Evolutionary conservation across 30 jellyfish, hydroid and myxozoan genomes (phyloP).

Genomic region (Calvadosia cruxmelitensis): DNA sequence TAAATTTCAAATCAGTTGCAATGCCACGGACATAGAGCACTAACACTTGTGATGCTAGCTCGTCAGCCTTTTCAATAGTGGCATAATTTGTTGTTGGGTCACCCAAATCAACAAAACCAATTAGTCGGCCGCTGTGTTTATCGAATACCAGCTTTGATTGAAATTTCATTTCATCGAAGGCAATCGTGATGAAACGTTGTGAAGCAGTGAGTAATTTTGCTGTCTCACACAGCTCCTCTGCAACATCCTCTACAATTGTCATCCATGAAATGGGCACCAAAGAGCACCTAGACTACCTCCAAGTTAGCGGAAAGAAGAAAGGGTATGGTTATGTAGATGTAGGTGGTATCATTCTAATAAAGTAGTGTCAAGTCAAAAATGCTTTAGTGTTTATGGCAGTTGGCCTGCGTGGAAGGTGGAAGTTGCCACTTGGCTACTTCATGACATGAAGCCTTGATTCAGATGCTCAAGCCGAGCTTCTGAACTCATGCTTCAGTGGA

Average conservation of each 20-base stretch:
- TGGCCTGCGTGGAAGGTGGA: not conserved
- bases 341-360: no score
- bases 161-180: conserved; percentile 40
- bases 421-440: not conserved
- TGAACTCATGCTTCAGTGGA: not conserved
- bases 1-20: conserved; percentile 29
- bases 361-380: not conserved
- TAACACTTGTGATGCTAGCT: conserved; percentile 32
- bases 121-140: conserved; percentile 21
- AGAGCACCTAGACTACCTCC: no score
- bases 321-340: no score
- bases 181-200: conserved; percentile 30
- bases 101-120: conserved; percentile 35
- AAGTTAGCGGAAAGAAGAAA: no score
- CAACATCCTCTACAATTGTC: no score
- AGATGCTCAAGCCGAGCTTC: not conserved
- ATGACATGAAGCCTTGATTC: not conserved
- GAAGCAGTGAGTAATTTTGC: conserved; percentile 5
- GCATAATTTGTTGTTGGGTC: conserved; percentile 25
- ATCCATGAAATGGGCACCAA: no score
- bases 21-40: conserved; percentile 38
- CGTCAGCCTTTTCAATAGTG: conserved; percentile 9
- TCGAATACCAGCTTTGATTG: conserved; percentile 26
- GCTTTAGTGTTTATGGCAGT: not conserved
- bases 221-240: no score